Evolutionary conservation across 2,797 vertebrate species (phyloP), one percentile per base, ranked within the genome.

Genomic region (Alosa sapidissima): DNA sequence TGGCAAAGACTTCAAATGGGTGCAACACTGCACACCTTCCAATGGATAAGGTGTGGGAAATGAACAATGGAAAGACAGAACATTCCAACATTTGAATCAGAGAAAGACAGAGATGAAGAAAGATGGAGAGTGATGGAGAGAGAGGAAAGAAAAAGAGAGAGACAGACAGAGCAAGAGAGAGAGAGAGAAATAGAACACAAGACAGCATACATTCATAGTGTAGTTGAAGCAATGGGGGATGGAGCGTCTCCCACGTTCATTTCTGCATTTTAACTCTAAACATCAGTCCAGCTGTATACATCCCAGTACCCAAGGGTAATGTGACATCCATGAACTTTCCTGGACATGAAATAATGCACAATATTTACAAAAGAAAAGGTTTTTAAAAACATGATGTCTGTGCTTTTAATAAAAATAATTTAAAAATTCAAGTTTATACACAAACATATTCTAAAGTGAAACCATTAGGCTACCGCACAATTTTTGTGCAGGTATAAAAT

Each of bases 341-440:
- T 92, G 90, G 90, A 93, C 92, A 93, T 92, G 94, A 94, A 95
- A 94, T 92, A 92, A 94, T 84, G 85, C 82, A 84, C 90, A 92
- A 93, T 93, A 94, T 95, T 93, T 92, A 95, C 92, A 94, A 86
- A 91, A 41, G 9, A 78, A 47, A 47, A 45, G 68, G 16, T 16
- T 72, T 47, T 90, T 90, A 93, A 94, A 94, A 93, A 93, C 93
- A 83, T 82, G 54, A 84, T 90, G 90, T 91, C 92, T 96, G 95
- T 95, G 95, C 95, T 96, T 95, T 93, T 90, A 93, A 93, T 93
- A 78, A 89, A 91, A 91, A 96, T 96, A 95, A 95, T 95, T 95
- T 94, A 96, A 94, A 87, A 96, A 94, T 96, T 96, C 95, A 96
- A 96, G 95, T 95, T 96, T 92, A 94, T 93, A 95, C 91, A 92